phyloP scores from a whole-genome alignment of 1,140 invertebrate species.

The Diprion similis region DNA sequence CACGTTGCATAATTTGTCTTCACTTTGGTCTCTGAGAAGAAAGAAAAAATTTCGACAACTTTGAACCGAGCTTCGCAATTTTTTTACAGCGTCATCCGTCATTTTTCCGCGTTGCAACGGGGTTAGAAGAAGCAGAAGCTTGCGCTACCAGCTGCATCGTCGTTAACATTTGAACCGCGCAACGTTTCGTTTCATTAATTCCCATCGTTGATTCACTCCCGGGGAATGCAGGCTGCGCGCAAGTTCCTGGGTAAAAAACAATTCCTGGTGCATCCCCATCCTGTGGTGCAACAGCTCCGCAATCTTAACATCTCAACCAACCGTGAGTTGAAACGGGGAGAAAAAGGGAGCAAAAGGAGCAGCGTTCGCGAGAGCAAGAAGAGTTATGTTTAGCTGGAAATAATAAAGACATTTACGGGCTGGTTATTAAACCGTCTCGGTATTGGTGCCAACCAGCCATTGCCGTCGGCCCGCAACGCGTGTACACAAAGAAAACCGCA shows the following conservation, averaged over 20 bases:
- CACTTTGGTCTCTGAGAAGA: too few relatives aligned
- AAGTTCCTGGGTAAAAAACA: background rate
- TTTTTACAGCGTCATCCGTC: background rate
- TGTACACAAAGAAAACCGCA: background rate
- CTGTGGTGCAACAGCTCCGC: too few relatives aligned
- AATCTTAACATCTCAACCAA: background rate
- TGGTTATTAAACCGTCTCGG: background rate
- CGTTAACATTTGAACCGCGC: background rate
- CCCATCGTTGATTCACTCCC: background rate
- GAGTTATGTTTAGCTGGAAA: conserved; percentile 7
- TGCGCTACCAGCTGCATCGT: background rate
- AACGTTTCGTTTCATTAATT: background rate
- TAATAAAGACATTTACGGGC: conserved; percentile 5
- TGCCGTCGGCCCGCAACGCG: background rate
- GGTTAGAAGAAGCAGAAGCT: background rate
- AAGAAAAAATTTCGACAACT: too few relatives aligned
- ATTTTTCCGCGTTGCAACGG: background rate
- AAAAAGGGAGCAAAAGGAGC: background rate
- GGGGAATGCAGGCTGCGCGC: background rate
- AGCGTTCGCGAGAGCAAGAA: conserved; percentile 1
- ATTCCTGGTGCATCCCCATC: background rate
- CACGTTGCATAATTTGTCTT: too few relatives aligned
- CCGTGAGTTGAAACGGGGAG: background rate
- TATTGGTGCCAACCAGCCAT: background rate
- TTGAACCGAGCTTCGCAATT: background rate